A percentile compares a stretch with the other conserved stretches of the same genome.
These are phyloP conservation scores for Acanthurus tractus DNA, from an alignment of 2,797 vertebrate species.

Conservation along the genomic window DNA sequence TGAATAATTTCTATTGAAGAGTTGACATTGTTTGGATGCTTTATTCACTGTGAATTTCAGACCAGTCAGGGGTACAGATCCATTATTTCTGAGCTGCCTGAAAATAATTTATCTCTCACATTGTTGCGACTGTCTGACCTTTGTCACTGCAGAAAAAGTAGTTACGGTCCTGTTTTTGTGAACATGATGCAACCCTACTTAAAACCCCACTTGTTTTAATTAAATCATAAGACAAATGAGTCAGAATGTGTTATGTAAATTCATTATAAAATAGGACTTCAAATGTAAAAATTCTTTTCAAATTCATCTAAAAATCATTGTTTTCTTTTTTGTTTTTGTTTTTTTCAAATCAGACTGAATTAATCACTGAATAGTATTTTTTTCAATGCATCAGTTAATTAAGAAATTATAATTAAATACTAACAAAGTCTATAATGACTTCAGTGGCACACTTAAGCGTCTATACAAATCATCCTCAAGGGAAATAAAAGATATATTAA, in stretches of 20 bases:
- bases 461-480: conserved; percentile 33
- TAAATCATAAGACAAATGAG: background rate
- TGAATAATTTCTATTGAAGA: too few species aligned
- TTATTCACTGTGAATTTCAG: too few species aligned
- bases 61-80: too few species aligned
- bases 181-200: too few species aligned
- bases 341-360: conserved; percentile 33
- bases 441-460: conserved; percentile 19
- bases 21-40: too few species aligned
- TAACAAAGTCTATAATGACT: conserved; percentile 32
- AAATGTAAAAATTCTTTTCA: background rate
- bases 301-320: background rate
- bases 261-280: background rate
- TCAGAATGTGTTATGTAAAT: background rate
- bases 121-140: too few species aligned
- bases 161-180: too few species aligned
- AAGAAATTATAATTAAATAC: conserved; percentile 38
- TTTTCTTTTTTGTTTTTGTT: conserved; percentile 1
- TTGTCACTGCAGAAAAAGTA: too few species aligned
- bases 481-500: conserved; percentile 39
- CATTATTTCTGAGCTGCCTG: too few species aligned
- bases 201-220: too few species aligned
- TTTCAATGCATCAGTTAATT: conserved; percentile 42
- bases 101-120: too few species aligned
- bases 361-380: conserved; percentile 19